Conservation (phyloP, 2,888 invertebrate species). For the Glaucopsyche alexis region DNA sequence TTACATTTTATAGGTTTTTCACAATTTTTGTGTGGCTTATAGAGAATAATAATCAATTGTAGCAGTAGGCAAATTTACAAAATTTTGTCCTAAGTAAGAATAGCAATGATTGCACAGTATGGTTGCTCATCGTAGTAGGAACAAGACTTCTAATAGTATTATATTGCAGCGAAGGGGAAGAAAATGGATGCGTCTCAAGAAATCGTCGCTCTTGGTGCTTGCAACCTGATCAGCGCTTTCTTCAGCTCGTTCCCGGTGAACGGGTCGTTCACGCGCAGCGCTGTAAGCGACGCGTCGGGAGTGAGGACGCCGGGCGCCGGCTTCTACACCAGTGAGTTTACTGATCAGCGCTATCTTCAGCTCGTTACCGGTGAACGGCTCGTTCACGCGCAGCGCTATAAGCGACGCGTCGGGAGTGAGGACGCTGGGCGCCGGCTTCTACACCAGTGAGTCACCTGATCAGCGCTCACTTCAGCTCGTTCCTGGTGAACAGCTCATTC, state of each 20-base stretch:
- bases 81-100: no score
- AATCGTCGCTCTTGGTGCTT: conserved; percentile 87
- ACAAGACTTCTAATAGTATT: background rate
- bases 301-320: conserved; percentile 88
- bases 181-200: conserved; percentile 89
- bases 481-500: conserved; percentile 88
- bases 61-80: no score
- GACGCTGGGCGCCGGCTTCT: conserved; percentile 87
- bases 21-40: background rate
- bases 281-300: conserved; percentile 90
- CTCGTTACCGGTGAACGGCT: conserved; percentile 89
- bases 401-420: conserved; percentile 89
- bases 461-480: conserved; percentile 87
- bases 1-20: background rate
- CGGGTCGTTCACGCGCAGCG: conserved; percentile 87
- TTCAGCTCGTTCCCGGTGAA: conserved; percentile 89
- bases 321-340: conserved; percentile 82
- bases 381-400: conserved; percentile 88
- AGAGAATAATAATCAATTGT: no score
- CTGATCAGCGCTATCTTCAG: conserved; percentile 83
- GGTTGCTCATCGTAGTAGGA: no score
- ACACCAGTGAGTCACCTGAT: conserved; percentile 77
- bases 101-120: no score
- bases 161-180: conserved; percentile 81
- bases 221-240: conserved; percentile 87